Evolutionary conservation across 2,113 vertebrate species (phyloP), one percentile per base, ranked within the genome.

Genomic region (Megaceryle maxima): DNA sequence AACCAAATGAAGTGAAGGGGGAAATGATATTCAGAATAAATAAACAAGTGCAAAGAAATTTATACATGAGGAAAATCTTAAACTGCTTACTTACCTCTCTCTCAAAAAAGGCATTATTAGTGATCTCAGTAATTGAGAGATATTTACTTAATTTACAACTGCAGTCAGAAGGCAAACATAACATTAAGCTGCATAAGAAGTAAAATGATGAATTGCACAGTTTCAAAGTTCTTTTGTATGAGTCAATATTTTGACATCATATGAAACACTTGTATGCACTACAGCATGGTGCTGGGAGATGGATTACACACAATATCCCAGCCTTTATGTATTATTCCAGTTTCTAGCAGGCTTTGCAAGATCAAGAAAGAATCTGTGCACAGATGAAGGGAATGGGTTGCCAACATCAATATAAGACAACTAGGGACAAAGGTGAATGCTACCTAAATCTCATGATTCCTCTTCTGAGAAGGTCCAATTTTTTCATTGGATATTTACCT

Each of bases 101-200:
- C 51, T 96, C 56, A 90, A 68, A 21, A 86, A 93, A 93, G 35
- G 20, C 80, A 46, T 14, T 53, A 62, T 93, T 80, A 86, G 28
- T 91, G 85, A 81, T 31, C 70, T 20, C 64, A 88, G 56, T 94
- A 94, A 94, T 72, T 94, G 64, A 83, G 37, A 93, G 85, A 31
- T 90, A 95, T 81, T 93, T 95, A 29, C 43, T 94, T 86, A 93
- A 92, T 90, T 91, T 90, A 86, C 33, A 67, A 16, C 85, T 90
- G n/a, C 31, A 77, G 46, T 85, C n/a, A 80, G 25, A 95, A 90
- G 51, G 41, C 37, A 90, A 94, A 91, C 55, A 94, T 90, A 88
- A 69, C 13, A 48, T 75, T 78, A 81, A 53, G 35, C 48, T 87
- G 25, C 37, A 35, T 70, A 83, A 94, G n/a, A 74, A 80, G 9